Evolutionary conservation across 2,113 vertebrate species (phyloP).

Genomic region (Pogonocichla stellata): DNA sequence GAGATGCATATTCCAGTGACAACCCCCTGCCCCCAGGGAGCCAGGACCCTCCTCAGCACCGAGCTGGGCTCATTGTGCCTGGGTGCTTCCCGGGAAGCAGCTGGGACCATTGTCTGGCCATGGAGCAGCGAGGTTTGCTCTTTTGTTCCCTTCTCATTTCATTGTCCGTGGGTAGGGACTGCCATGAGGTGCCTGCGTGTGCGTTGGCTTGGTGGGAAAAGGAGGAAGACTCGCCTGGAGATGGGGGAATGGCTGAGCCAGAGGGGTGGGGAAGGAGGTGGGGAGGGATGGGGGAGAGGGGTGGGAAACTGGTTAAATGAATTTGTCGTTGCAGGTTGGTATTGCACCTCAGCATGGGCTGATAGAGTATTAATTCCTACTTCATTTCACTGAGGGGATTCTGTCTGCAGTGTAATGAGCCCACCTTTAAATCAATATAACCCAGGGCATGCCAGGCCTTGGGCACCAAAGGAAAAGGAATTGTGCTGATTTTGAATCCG

Average conservation of each 20-base stretch:
- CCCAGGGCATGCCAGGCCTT: not conserved
- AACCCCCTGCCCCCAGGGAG: not conserved
- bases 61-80: not conserved
- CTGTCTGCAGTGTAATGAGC: accelerated
- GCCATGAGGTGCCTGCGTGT: not conserved
- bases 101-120: slow-evolving; percentile 53
- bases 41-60: not conserved
- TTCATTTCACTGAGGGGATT: not conserved
- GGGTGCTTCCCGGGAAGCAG: not conserved
- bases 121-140: slow-evolving; percentile 58
- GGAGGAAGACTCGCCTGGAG: not conserved
- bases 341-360: not conserved
- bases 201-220: not conserved
- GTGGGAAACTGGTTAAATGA: not conserved
- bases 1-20: slow-evolving; percentile 37
- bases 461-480: not conserved
- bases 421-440: not conserved
- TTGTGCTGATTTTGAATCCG: not conserved
- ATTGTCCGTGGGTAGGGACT: not conserved
- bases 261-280: not conserved
- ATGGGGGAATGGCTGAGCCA: not conserved
- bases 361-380: not conserved
- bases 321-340: not conserved
- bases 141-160: slow-evolving; percentile 47
- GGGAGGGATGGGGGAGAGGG: not conserved